Percentiles rank a stretch among this genome's conserved stretches.
phyloP scores from a whole-genome alignment of 2,797 vertebrate species.

The Calcarius lapponicus region DNA sequence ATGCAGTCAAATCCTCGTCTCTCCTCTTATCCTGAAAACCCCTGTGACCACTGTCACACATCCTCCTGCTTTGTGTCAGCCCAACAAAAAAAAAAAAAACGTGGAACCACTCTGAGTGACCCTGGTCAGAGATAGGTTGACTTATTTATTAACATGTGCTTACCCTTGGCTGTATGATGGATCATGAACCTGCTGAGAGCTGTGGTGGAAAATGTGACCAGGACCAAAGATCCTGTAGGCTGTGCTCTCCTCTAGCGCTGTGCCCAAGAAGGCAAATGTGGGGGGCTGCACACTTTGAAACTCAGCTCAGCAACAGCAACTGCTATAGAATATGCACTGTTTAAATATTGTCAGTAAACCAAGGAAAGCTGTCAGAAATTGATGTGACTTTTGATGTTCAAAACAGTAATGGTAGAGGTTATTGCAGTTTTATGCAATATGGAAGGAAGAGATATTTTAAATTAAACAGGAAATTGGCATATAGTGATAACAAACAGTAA shows the following conservation, averaged over 20 bases:
- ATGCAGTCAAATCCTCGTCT: no score
- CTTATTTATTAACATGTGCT: not conserved
- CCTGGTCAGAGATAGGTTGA: not conserved
- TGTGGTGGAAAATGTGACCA: not conserved
- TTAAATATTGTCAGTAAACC: constrained; percentile 36
- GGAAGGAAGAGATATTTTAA: constrained; percentile 18
- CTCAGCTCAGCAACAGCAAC: not conserved
- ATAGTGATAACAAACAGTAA: not conserved
- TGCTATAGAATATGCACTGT: not conserved
- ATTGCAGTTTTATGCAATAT: constrained; percentile 27
- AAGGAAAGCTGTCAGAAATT: not conserved
- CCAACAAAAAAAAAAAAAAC: no score
- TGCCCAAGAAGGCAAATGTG: not conserved
- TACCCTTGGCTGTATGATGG: not conserved
- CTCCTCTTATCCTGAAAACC: no score
- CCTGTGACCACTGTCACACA: no score
- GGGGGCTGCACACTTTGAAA: not conserved
- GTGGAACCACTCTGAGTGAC: not conserved
- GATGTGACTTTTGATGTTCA: constrained; percentile 36
- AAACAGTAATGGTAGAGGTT: constrained; percentile 22
- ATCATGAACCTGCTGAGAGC: not conserved
- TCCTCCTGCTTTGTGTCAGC: not conserved
- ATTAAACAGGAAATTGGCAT: constrained; percentile 49
- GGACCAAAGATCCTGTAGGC: fast-evolving
- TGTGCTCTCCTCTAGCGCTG: not conserved